These are phyloP conservation scores for Manduca sexta DNA, from an alignment of 1,140 invertebrate species.

Conservation along the genomic window DNA sequence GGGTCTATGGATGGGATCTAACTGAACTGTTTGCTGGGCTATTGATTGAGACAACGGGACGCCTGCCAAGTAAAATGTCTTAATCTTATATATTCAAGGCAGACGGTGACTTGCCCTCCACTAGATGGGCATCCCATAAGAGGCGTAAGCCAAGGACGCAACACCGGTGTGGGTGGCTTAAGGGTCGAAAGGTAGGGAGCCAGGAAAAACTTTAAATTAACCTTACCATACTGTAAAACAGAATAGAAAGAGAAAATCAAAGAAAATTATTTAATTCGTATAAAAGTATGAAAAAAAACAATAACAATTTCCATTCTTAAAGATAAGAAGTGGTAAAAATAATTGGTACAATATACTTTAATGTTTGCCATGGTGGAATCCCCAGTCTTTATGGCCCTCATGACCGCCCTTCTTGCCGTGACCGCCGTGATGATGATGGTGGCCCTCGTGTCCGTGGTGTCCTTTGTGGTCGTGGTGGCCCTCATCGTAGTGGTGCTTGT, in stretches of 20 bases:
- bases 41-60: too few species aligned
- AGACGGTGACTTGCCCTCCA: too few species aligned
- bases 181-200: too few species aligned
- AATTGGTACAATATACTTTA: constrained; percentile 25
- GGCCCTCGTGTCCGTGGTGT: constrained; percentile 77
- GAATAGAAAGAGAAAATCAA: neutral
- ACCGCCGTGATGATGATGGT: constrained; percentile 77
- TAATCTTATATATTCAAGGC: too few species aligned
- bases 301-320: constrained; percentile 41
- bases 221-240: too few species aligned
- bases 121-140: too few species aligned
- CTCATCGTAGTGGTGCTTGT: constrained; percentile 75
- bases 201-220: too few species aligned
- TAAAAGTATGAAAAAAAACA: constrained; percentile 49
- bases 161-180: too few species aligned
- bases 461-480: constrained; percentile 78
- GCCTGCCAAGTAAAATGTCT: too few species aligned
- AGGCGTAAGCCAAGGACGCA: too few species aligned
- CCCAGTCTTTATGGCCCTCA: constrained; percentile 79
- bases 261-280: constrained; percentile 37
- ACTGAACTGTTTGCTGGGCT: too few species aligned
- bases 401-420: constrained; percentile 79
- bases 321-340: constrained; percentile 27
- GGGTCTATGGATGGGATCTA: too few species aligned
- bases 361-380: constrained; percentile 64